Evolutionary conservation across 2,797 vertebrate species (phyloP).

Genomic region (Carduelis carduelis): DNA sequence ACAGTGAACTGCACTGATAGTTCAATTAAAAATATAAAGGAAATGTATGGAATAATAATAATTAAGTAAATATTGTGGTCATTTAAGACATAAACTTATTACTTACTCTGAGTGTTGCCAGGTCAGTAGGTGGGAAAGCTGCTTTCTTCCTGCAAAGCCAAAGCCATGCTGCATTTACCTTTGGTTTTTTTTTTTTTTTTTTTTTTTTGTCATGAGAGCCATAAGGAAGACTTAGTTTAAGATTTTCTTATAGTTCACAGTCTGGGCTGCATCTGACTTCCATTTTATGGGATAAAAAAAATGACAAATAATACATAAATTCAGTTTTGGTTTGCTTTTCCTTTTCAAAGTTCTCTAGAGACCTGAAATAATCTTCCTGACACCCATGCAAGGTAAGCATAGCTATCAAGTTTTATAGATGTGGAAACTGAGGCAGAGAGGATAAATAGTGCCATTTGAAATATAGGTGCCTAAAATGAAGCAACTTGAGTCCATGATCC

Average conservation of each 20-base stretch:
- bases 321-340: conserved; percentile 11
- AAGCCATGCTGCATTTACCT: neutral
- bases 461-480: neutral
- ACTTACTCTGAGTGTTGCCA: neutral
- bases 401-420: neutral
- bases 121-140: neutral
- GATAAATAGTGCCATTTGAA: neutral
- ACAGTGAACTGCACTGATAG: neutral
- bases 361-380: conserved; percentile 38
- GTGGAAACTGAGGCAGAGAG: conserved; percentile 32
- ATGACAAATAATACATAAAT: conserved; percentile 1
- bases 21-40: neutral
- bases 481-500: neutral
- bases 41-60: neutral
- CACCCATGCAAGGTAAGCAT: conserved; percentile 16
- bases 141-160: neutral
- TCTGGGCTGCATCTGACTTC: conserved; percentile 31
- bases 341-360: conserved; percentile 35
- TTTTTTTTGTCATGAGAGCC: neutral
- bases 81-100: neutral
- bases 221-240: neutral
- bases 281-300: conserved; percentile 48
- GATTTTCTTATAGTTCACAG: conserved; percentile 26
- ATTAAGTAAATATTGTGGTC: neutral
- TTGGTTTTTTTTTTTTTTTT: neutral